A percentile compares a stretch with the other conserved stretches of the same genome.
These are phyloP conservation scores for Podarcis siculus DNA, from an alignment of 2,797 vertebrate species.

Conservation along the genomic window DNA sequence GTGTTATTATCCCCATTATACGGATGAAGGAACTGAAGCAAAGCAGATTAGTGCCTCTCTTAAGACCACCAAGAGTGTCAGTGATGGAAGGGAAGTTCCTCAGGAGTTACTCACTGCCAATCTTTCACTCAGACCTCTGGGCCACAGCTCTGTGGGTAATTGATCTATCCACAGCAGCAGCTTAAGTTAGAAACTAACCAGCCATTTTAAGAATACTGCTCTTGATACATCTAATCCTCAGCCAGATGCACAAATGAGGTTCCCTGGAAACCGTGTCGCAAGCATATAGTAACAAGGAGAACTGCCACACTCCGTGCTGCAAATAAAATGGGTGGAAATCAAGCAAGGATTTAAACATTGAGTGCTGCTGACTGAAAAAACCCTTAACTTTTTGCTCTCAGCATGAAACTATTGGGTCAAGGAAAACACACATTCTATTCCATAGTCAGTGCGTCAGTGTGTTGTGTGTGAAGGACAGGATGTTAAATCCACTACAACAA, in stretches of 20 bases:
- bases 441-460: not conserved
- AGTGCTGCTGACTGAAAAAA: not conserved
- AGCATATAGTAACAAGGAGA: not conserved
- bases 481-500: not conserved
- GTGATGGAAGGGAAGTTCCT: slow-evolving; percentile 45
- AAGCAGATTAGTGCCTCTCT: slow-evolving; percentile 52
- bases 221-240: slow-evolving; percentile 30
- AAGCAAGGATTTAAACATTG: not conserved
- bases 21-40: slow-evolving; percentile 61
- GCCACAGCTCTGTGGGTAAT: not conserved
- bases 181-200: slow-evolving; percentile 22
- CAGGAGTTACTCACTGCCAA: not conserved
- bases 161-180: not conserved
- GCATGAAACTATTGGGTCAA: not conserved
- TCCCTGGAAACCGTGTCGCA: slow-evolving; percentile 8
- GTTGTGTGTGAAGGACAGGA: not conserved
- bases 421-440: not conserved
- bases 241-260: not conserved
- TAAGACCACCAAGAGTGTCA: slow-evolving; percentile 28
- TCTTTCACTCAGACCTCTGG: not conserved
- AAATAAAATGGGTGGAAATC: not conserved
- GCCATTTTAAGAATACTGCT: slow-evolving; percentile 28
- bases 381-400: not conserved
- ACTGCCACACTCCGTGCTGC: not conserved
- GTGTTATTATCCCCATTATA: slow-evolving; percentile 61